Percentiles rank a stretch among this genome's conserved stretches.
Evolutionary conservation across 1,140 invertebrate genomes (phyloP).

Genomic region (Phenacoccus solenopsis): DNA sequence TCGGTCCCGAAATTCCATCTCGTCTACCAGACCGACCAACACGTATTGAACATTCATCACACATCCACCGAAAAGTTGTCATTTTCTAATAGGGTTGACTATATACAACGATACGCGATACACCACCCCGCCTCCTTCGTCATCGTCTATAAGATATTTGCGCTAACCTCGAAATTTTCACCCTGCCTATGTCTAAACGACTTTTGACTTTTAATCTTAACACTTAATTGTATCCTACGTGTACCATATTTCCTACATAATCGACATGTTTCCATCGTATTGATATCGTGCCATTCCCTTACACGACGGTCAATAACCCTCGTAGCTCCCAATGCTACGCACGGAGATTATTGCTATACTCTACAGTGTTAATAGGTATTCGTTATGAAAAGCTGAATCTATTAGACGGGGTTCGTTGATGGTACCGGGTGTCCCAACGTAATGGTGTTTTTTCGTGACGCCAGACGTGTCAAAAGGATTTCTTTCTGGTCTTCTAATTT

Average conservation of each 20-base stretch:
- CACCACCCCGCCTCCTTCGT: neutral
- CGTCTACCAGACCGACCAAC: constrained; percentile 7
- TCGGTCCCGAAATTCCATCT: constrained; percentile 10
- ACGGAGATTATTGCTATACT: neutral
- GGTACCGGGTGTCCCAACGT: neutral
- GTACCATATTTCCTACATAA: neutral
- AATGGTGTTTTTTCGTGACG: neutral
- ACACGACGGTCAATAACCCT: neutral
- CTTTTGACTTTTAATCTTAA: neutral
- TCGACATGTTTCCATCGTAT: neutral
- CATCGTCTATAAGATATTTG: too few species aligned
- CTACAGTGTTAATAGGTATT: neutral
- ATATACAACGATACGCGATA: neutral
- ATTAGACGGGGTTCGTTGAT: neutral
- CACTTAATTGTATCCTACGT: neutral
- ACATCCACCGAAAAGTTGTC: constrained; percentile 9
- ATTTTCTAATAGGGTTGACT: constrained; percentile 12
- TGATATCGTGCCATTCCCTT: too few species aligned
- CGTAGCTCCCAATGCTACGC: neutral
- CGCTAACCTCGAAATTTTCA: too few species aligned
- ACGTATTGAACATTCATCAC: constrained; percentile 11
- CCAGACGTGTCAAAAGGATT: neutral
- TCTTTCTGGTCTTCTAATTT: neutral
- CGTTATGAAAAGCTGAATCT: neutral
- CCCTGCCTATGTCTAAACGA: neutral